Base-by-base conservation (phyloP, 2,797 vertebrate species). In the Amphiprion clarkii region DNA sequence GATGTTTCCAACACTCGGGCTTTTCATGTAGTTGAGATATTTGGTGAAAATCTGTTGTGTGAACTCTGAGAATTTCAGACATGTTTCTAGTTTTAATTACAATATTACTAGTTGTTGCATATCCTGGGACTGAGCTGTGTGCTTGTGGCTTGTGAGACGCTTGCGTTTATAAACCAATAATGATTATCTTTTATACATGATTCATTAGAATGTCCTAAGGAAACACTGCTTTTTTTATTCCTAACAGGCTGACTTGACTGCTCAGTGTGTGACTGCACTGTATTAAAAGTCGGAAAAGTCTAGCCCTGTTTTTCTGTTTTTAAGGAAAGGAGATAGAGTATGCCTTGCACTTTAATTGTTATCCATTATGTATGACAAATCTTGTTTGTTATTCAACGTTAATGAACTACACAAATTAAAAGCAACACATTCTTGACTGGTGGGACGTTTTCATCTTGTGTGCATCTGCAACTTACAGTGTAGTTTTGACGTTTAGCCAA, bases 101-200 rank as follows among this genome's bases (percentile, higher is more conserved):
- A 89, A 62, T 91, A 86, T 95, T 95, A 90, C 92, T 88, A 68
- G 88, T 88, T 89, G 91, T 94, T 95, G 92, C 93, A 93, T 87
- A 93, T 92, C 91, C 89, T 89, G 91, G 89, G 91, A 93, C 82
- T 87, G 85, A 88, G 80, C 84, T 83, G 82, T 87, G 79, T 87
- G 91, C 90, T 91, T 78, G 90, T 91, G 91, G 92, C 91, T 90
- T 83, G 76, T 88, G 83, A 93, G 88, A 91, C 76, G 81, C 88
- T 78, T 40, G 79, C 78, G 58, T 90, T 93, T 89, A 90, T 92
- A 94, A 95, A 94, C 92, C 92, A 94, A 94, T 94, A 95, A 89
- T 94, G 90, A 94, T 94, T 94, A 94, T 93, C 87, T 93, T 94
- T 91, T 87, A 95, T 94, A 93, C 92, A 94, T 94, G 93, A 94